These are phyloP conservation scores for Aplysina aerophoba DNA, from an alignment of 37 sponge, comb jelly and placozoan genomes.

Conservation along the genomic window DNA sequence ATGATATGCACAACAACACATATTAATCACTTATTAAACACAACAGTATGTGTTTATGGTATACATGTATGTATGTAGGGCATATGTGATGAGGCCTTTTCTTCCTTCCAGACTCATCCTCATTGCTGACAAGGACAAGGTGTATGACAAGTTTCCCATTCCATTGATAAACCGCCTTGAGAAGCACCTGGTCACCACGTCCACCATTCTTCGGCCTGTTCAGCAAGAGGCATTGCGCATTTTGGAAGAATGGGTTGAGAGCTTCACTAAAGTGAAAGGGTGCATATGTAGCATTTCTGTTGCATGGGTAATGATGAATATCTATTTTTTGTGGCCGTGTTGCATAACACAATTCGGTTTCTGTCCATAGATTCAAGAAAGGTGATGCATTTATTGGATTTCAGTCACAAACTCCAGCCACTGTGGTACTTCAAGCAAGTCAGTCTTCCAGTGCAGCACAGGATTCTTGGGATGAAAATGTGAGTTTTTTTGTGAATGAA, in stretches of 20 bases:
- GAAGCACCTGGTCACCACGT: slow-evolving; percentile 87
- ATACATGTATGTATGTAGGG: too few relatives aligned
- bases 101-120: slow-evolving; percentile 67
- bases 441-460: too few relatives aligned
- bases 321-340: too few relatives aligned
- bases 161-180: slow-evolving; percentile 96
- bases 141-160: slow-evolving; percentile 88
- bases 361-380: slow-evolving; percentile 16
- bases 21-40: too few relatives aligned
- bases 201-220: slow-evolving; percentile 55
- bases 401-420: slow-evolving; percentile 85
- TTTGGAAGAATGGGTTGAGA: slow-evolving; percentile 59
- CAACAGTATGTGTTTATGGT: too few relatives aligned
- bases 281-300: too few relatives aligned
- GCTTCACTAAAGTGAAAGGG: not conserved
- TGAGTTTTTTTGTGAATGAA: too few relatives aligned
- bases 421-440: slow-evolving; percentile 78
- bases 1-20: too few relatives aligned
- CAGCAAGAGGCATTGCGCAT: slow-evolving; percentile 47
- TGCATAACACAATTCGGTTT: slow-evolving; percentile 32
- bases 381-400: slow-evolving; percentile 90
- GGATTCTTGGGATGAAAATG: too few relatives aligned
- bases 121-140: slow-evolving; percentile 83
- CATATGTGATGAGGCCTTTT: too few relatives aligned
- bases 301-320: too few relatives aligned